phyloP scores from a whole-genome alignment of 2,888 invertebrate genomes.

The Tryphoninae sp. region DNA sequence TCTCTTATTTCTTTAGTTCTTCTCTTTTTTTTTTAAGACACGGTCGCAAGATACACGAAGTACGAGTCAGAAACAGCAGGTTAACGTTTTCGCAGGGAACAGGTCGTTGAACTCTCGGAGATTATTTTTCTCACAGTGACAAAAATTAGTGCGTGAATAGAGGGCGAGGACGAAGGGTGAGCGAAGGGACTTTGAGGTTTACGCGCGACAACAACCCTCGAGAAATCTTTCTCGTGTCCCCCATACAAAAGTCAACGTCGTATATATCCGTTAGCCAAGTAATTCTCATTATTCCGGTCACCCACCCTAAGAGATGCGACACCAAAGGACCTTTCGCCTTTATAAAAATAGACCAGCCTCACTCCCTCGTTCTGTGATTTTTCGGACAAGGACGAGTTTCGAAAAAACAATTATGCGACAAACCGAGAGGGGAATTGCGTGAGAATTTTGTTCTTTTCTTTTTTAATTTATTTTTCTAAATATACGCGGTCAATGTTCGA shows the following conservation, averaged over 20 bases:
- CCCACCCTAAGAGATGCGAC: conserved; percentile 26
- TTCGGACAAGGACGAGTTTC: conserved; percentile 10
- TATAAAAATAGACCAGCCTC: conserved; percentile 55
- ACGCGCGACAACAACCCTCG: conserved; percentile 38
- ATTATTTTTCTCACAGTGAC: conserved; percentile 61
- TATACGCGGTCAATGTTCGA: conserved; percentile 22
- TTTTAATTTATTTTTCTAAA: not conserved
- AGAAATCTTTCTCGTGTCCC: conserved; percentile 45
- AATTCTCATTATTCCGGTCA: conserved; percentile 25
- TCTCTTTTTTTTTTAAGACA: no score
- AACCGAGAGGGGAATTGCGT: conserved; percentile 24
- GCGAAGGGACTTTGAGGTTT: conserved; percentile 12
- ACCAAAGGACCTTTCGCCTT: conserved; percentile 19
- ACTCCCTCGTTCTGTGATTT: conserved; percentile 14
- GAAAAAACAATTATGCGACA: conserved; percentile 41
- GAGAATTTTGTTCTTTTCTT: conserved; percentile 37
- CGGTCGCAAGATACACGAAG: not conserved
- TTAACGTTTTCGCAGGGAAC: conserved; percentile 35
- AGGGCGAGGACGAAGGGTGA: conserved; percentile 45
- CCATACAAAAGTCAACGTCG: conserved; percentile 46
- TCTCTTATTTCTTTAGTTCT: no score
- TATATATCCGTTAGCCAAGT: conserved; percentile 53
- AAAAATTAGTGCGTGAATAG: conserved; percentile 50
- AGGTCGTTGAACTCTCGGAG: conserved; percentile 37
- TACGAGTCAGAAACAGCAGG: conserved; percentile 6